Evolutionary conservation across 2,797 vertebrate genomes (phyloP).

Genomic region (Lacerta agilis): DNA sequence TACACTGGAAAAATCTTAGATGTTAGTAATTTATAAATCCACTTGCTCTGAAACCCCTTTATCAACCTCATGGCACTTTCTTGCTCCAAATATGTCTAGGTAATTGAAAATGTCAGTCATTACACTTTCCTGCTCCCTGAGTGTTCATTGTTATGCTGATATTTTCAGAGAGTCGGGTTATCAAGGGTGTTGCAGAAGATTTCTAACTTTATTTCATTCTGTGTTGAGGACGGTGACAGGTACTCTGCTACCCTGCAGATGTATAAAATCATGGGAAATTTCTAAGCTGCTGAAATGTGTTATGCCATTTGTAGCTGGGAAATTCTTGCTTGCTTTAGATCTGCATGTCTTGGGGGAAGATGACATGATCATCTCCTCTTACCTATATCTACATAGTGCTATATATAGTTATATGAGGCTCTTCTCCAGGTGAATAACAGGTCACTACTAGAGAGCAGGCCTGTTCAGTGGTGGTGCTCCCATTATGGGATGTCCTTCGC

Average conservation of each 20-base stretch:
- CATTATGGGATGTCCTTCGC: too few relatives aligned
- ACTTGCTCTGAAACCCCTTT: constrained; percentile 59
- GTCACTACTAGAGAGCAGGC: too few relatives aligned
- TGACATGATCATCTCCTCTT: neutral
- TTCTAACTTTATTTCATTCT: constrained; percentile 20
- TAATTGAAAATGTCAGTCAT: constrained; percentile 65
- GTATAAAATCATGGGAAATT: constrained; percentile 54
- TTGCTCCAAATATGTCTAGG: constrained; percentile 38
- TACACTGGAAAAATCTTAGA: neutral
- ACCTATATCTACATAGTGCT: too few relatives aligned
- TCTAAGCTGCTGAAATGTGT: constrained; percentile 41
- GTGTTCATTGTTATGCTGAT: constrained; percentile 65
- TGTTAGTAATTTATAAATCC: constrained; percentile 43
- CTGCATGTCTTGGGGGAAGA: neutral
- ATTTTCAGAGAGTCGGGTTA: constrained; percentile 55
- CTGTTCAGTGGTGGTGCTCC: too few relatives aligned
- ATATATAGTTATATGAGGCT: neutral
- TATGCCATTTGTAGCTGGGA: neutral
- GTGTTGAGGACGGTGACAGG: constrained; percentile 37
- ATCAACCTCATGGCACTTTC: constrained; percentile 45
- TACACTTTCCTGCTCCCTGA: constrained; percentile 59
- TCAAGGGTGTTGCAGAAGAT: constrained; percentile 63
- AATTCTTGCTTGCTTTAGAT: constrained; percentile 10
- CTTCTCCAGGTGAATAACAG: neutral
- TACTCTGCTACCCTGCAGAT: constrained; percentile 60